Percentiles rank a stretch among this genome's conserved stretches.
These are phyloP conservation scores for Drosophila meridiana DNA, from an alignment of 2,888 invertebrate species.

Conservation along the genomic window DNA sequence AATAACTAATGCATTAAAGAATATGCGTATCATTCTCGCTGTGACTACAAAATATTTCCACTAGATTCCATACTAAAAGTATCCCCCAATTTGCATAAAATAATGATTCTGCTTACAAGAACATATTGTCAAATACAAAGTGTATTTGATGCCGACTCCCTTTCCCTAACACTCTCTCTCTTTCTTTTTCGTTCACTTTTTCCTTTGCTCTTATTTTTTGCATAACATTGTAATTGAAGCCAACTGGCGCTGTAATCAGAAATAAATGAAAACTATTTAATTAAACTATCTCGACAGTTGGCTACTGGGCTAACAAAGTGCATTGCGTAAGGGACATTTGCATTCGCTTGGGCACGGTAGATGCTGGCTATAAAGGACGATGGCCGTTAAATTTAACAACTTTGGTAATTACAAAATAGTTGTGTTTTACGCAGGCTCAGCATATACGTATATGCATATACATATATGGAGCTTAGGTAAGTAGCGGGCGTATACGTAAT, in stretches of 20 bases:
- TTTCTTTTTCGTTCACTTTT: background rate
- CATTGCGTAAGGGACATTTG: constrained; percentile 22
- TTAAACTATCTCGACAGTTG: constrained; percentile 24
- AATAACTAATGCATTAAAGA: too few species aligned
- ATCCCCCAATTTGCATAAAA: background rate
- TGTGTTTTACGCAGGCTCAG: constrained; percentile 34
- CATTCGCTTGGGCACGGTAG: constrained; percentile 1
- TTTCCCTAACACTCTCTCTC: background rate
- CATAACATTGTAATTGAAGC: constrained; percentile 36
- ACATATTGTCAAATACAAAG: background rate
- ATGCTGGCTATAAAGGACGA: constrained; percentile 23
- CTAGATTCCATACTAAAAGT: too few species aligned
- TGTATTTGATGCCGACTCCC: background rate
- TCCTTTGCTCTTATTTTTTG: background rate
- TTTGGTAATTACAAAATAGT: constrained; percentile 78
- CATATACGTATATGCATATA: constrained; percentile 1
- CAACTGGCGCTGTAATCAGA: constrained; percentile 52
- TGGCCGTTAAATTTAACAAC: constrained; percentile 69
- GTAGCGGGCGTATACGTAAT: constrained; percentile 51
- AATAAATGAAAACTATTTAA: constrained; percentile 61
- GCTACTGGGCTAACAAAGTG: constrained; percentile 7
- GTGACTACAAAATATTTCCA: too few species aligned
- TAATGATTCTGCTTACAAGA: background rate
- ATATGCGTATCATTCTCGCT: too few species aligned
- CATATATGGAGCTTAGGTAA: constrained; percentile 24